Evolutionary conservation across 2,113 vertebrate species (phyloP).

Genomic region (Pteropus alecto): DNA sequence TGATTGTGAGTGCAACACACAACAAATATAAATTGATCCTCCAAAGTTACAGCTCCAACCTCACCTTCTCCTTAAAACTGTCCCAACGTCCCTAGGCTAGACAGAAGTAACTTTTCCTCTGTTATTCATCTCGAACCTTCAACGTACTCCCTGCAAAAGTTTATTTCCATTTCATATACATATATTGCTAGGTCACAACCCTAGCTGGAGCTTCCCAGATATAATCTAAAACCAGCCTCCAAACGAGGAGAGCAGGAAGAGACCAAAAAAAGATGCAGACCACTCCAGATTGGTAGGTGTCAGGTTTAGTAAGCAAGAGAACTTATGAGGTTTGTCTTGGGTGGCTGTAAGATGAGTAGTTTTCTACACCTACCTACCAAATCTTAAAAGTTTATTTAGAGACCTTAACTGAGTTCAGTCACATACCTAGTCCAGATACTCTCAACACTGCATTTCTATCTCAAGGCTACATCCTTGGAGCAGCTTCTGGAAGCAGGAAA

Average conservation of each 20-base stretch:
- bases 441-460: neutral
- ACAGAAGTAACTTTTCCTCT: neutral
- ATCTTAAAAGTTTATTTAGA: neutral
- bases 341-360: neutral
- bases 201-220: too few relatives aligned
- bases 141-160: neutral
- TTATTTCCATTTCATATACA: neutral
- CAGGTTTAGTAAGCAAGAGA: neutral
- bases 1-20: neutral
- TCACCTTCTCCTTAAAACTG: neutral
- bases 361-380: neutral
- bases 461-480: neutral
- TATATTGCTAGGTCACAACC: neutral
- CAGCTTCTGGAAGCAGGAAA: neutral
- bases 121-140: neutral
- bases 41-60: neutral
- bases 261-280: neutral
- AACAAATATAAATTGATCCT: neutral
- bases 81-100: neutral
- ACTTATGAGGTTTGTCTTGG: neutral
- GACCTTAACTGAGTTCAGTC: neutral
- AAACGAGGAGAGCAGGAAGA: neutral
- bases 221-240: neutral
- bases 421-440: too few relatives aligned
- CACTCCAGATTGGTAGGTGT: too few relatives aligned